A percentile compares a stretch with the other conserved stretches of the same genome.
phyloP scores from a whole-genome alignment of 1,140 invertebrate species.

The Psix sp. region DNA sequence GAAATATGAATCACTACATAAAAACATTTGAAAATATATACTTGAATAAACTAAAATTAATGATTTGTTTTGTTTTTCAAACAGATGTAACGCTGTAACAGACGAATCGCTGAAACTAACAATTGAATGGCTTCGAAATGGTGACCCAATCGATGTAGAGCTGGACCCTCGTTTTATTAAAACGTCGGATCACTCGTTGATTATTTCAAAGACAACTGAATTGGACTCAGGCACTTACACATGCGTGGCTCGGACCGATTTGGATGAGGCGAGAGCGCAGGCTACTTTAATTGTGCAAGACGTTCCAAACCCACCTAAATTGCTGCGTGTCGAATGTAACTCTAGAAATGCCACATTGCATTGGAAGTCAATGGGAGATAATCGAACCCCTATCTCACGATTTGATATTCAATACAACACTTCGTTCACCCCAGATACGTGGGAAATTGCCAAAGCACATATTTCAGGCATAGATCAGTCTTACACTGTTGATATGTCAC shows the following conservation, averaged over 20 bases:
- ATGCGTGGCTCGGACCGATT: constrained; percentile 93
- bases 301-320: constrained; percentile 91
- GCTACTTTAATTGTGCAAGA: constrained; percentile 97
- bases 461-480: constrained; percentile 89
- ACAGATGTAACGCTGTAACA: constrained; percentile 92
- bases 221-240: constrained; percentile 97
- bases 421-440: constrained; percentile 93
- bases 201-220: constrained; percentile 95
- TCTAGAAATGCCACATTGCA: constrained; percentile 84
- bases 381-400: constrained; percentile 93
- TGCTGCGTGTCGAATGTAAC: constrained; percentile 83
- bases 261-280: constrained; percentile 89
- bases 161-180: constrained; percentile 88
- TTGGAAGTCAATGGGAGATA: constrained; percentile 94
- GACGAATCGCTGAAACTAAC: constrained; percentile 87
- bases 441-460: constrained; percentile 86
- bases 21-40: too few relatives aligned
- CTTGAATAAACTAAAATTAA: too few relatives aligned
- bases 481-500: constrained; percentile 87
- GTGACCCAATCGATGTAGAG: constrained; percentile 91
- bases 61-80: too few relatives aligned
- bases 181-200: constrained; percentile 93
- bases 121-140: constrained; percentile 93
- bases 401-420: constrained; percentile 97
- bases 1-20: too few relatives aligned